phyloP scores from a whole-genome alignment of 2,888 invertebrate species.

The Watsonalla cultraria region DNA sequence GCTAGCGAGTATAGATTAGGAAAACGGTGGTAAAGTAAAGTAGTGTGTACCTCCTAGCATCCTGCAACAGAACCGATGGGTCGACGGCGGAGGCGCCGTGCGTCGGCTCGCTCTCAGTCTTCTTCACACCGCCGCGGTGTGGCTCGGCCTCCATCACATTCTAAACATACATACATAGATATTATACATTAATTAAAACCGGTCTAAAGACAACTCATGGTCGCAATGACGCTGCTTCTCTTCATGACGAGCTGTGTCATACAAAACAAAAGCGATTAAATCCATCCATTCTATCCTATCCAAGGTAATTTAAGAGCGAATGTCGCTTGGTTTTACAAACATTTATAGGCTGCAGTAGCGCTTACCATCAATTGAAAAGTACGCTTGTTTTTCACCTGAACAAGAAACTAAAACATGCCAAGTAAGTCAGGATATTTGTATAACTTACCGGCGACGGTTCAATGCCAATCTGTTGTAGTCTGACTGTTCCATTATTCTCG shows the following conservation, averaged over 20 bases:
- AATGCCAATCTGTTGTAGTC: constrained; percentile 74
- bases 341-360: background rate
- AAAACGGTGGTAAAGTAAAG: no score
- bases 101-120: constrained; percentile 76
- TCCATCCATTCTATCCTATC: no score
- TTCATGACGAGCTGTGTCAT: no score
- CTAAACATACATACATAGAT: constrained; percentile 4
- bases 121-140: constrained; percentile 61
- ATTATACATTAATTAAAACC: background rate
- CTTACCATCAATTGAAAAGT: background rate
- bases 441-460: constrained; percentile 61
- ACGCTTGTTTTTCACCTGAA: no score
- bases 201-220: no score
- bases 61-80: constrained; percentile 76
- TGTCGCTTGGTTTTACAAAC: no score
- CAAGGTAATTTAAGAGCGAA: no score
- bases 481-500: constrained; percentile 54
- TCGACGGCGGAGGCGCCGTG: constrained; percentile 66
- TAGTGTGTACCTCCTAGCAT: constrained; percentile 65
- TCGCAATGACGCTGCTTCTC: no score
- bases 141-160: constrained; percentile 39
- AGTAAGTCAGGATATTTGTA: background rate
- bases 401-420: no score
- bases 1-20: no score
- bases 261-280: no score